Conservation (phyloP, 2,888 invertebrate genomes). For the Tolmerus cingulatus region DNA sequence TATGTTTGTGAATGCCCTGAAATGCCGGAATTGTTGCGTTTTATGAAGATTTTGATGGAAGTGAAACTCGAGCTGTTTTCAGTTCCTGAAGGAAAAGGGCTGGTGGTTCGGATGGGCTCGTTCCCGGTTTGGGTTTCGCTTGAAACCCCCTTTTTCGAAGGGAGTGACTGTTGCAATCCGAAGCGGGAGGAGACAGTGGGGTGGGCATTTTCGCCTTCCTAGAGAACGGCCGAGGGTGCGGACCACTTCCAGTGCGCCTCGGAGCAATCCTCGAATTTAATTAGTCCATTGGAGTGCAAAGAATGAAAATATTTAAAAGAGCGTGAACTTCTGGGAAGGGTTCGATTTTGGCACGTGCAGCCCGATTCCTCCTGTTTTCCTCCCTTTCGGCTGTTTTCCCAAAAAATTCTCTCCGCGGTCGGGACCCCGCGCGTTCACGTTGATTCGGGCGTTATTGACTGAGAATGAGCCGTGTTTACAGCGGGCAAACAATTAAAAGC, state of each 20-base stretch:
- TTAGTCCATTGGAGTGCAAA: conserved; percentile 47
- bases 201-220: not conserved
- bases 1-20: conserved; percentile 42
- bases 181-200: not conserved
- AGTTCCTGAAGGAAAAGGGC: not conserved
- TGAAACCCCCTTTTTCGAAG: not conserved
- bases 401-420: not conserved
- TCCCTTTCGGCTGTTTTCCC: conserved; percentile 24
- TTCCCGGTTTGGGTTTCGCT: conserved; percentile 30
- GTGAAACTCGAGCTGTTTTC: conserved; percentile 44
- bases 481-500: conserved; percentile 37
- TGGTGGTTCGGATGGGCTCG: not conserved
- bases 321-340: conserved; percentile 23
- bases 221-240: not conserved
- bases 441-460: conserved; percentile 44
- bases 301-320: conserved; percentile 46
- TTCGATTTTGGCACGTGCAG: conserved; percentile 45
- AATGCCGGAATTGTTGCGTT: conserved; percentile 45
- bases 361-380: conserved; percentile 30
- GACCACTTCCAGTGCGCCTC: not conserved
- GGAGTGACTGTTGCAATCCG: not conserved
- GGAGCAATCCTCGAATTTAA: conserved; percentile 46
- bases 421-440: conserved; percentile 38
- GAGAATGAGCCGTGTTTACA: conserved; percentile 43
- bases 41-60: conserved; percentile 47